A percentile compares a stretch with the other conserved stretches of the same genome.
Conservation (phyloP, 2,888 invertebrate genomes). For the Augochlorella aurata region DNA sequence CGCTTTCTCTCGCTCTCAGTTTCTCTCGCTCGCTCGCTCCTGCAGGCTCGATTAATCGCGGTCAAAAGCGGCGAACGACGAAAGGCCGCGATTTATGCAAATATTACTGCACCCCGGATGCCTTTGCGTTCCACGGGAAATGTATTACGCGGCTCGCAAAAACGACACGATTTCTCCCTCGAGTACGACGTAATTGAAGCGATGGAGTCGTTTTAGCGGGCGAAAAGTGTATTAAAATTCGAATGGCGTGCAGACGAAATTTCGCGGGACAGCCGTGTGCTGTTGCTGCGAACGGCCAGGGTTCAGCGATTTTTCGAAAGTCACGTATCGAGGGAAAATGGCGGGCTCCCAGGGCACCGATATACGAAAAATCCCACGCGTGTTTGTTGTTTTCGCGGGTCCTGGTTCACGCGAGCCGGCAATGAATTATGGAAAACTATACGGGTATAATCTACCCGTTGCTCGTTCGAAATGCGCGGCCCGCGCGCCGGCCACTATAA, state of each 20-base stretch:
- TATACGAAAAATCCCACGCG: conserved; percentile 32
- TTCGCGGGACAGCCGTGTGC: background rate
- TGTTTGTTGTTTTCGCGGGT: conserved; percentile 41
- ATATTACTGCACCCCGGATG: conserved; percentile 33
- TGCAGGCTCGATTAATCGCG: conserved; percentile 28
- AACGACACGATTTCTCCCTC: conserved; percentile 34
- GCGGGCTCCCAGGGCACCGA: conserved; percentile 9
- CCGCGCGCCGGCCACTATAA: conserved; percentile 23
- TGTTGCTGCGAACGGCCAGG: background rate
- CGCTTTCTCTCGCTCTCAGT: background rate
- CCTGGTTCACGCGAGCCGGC: background rate
- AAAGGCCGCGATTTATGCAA: conserved; percentile 45
- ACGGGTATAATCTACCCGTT: conserved; percentile 26
- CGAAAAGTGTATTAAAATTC: conserved; percentile 73
- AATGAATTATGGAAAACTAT: conserved; percentile 42
- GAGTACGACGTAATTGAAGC: conserved; percentile 47
- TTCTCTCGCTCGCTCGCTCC: background rate
- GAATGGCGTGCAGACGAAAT: conserved; percentile 55
- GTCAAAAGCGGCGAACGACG: conserved; percentile 18
- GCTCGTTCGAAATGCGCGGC: conserved; percentile 18
- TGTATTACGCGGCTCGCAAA: conserved; percentile 20
- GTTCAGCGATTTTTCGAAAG: conserved; percentile 13
- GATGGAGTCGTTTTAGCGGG: conserved; percentile 67
- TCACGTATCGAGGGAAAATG: conserved; percentile 26
- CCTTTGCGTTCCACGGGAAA: conserved; percentile 25